phyloP scores from a whole-genome alignment of 2,888 invertebrate species.

The Hirudinaria manillensis region DNA sequence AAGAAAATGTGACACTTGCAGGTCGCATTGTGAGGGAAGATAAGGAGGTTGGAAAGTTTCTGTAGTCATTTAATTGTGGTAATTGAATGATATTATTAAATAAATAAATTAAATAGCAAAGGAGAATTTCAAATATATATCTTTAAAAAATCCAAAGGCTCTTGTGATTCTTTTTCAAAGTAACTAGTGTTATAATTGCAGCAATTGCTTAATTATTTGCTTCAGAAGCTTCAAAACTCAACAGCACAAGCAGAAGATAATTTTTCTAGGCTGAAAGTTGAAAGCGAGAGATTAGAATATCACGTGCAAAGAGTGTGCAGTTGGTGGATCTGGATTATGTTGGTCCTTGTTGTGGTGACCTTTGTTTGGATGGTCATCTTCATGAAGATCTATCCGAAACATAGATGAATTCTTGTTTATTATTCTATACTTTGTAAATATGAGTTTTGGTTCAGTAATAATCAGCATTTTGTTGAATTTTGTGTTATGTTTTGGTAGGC shows the following conservation, averaged over 20 bases:
- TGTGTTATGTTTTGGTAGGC: too few species aligned
- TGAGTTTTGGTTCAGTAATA: too few species aligned
- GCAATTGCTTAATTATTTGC: background rate
- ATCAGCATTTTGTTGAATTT: too few species aligned
- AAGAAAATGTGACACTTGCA: slow-evolving; percentile 82
- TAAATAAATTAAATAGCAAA: too few species aligned
- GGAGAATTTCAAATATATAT: too few species aligned
- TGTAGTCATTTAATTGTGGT: too few species aligned
- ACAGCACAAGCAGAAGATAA: slow-evolving; percentile 74
- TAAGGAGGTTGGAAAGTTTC: slow-evolving; percentile 63
- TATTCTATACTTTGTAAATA: background rate
- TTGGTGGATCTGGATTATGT: slow-evolving; percentile 90
- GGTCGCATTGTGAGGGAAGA: slow-evolving; percentile 83
- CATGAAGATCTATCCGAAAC: slow-evolving; percentile 75
- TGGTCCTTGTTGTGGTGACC: slow-evolving; percentile 73
- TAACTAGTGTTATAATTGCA: background rate
- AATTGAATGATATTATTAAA: too few species aligned
- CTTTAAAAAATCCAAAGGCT: too few species aligned
- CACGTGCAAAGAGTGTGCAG: slow-evolving; percentile 82
- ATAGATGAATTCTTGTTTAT: slow-evolving; percentile 8
- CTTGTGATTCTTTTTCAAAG: background rate
- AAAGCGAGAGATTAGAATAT: slow-evolving; percentile 74
- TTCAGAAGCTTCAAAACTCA: slow-evolving; percentile 69
- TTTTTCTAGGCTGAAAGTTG: slow-evolving; percentile 68
- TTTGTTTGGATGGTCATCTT: slow-evolving; percentile 89